phyloP scores from a whole-genome alignment of 2,113 vertebrate genomes.

The Peucedramus taeniatus region DNA sequence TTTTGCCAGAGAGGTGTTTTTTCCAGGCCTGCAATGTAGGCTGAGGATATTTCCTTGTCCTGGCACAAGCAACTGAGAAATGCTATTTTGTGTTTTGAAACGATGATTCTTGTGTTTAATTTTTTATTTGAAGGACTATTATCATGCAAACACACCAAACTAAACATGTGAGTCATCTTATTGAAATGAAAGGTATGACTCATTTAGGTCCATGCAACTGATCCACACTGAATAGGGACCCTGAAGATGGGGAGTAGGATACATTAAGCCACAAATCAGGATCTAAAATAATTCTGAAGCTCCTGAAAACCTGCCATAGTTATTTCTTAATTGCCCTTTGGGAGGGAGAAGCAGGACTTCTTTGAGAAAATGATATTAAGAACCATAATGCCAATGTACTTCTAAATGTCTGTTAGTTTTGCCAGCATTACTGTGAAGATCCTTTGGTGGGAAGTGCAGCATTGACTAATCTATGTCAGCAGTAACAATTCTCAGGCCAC shows the following conservation, averaged over 20 bases:
- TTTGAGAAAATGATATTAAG: background rate
- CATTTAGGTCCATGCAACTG: background rate
- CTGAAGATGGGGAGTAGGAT: background rate
- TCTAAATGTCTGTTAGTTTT: background rate
- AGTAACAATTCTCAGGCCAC: background rate
- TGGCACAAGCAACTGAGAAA: background rate
- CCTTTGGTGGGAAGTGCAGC: background rate
- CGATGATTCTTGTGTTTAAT: background rate
- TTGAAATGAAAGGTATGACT: background rate
- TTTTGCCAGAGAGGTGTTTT: background rate
- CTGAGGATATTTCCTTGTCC: background rate
- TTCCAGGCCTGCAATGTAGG: background rate
- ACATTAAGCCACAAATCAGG: background rate
- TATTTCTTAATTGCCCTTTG: background rate
- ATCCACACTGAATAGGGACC: background rate
- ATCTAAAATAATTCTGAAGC: background rate
- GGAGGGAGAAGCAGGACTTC: background rate
- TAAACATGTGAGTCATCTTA: background rate
- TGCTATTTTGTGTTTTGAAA: background rate
- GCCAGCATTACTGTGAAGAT: background rate
- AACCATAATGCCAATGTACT: rapidly evolving
- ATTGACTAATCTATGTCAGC: background rate
- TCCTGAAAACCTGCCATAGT: background rate
- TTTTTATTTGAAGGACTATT: background rate
- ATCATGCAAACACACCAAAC: background rate